Percentiles rank a stretch among this genome's conserved stretches.
Conservation (phyloP, 2,888 invertebrate genomes). For the Cantharis rufa region DNA sequence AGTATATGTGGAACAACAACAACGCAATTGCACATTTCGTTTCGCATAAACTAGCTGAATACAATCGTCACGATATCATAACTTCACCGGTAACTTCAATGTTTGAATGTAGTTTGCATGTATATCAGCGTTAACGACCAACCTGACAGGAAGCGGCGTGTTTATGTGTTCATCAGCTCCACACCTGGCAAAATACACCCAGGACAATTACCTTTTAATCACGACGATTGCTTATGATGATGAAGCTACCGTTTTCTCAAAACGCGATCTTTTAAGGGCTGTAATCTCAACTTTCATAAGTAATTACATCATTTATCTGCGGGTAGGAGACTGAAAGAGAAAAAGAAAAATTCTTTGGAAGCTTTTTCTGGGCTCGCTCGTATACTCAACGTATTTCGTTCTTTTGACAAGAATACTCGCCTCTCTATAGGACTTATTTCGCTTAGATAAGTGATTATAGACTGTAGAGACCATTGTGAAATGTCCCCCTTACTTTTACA, state of each 20-base stretch:
- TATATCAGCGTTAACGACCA: conserved; percentile 44
- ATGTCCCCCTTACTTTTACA: conserved; percentile 35
- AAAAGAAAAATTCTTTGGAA: conserved; percentile 17
- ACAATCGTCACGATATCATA: conserved; percentile 39
- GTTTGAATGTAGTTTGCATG: conserved; percentile 38
- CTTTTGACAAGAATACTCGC: conserved; percentile 25
- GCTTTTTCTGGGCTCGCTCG: conserved; percentile 14
- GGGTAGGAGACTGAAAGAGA: conserved; percentile 11
- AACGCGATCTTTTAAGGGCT: background rate
- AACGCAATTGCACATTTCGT: conserved; percentile 32
- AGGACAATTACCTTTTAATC: conserved; percentile 38
- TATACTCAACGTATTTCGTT: conserved; percentile 24
- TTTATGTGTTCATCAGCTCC: conserved; percentile 46
- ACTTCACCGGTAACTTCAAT: conserved; percentile 35
- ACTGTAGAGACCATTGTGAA: conserved; percentile 38
- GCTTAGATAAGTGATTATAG: conserved; percentile 44
- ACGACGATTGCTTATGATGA: conserved; percentile 19
- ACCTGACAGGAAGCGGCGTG: conserved; percentile 45
- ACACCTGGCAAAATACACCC: conserved; percentile 42
- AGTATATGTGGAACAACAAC: conserved; percentile 31
- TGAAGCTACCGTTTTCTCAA: conserved; percentile 19
- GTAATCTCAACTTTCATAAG: background rate
- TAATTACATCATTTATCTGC: conserved; percentile 17
- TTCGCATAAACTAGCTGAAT: conserved; percentile 34
- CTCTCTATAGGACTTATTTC: conserved; percentile 25